Evolutionary conservation across 2,113 vertebrate species (phyloP).

Genomic region (Podarcis muralis): DNA sequence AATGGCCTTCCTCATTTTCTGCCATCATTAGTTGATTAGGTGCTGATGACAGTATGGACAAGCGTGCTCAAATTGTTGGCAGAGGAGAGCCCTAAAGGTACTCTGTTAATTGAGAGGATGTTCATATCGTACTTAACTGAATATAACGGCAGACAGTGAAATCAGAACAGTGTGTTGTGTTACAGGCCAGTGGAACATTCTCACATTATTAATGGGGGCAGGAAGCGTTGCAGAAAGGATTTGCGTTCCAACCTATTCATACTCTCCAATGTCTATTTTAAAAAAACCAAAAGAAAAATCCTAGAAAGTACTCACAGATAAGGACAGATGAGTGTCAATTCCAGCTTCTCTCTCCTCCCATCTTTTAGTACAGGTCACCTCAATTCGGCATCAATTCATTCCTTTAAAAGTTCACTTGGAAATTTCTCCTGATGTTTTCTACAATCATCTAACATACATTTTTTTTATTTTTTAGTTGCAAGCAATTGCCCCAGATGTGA

Average conservation of each 20-base stretch:
- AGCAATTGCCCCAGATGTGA: too few relatives aligned
- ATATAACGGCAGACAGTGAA: conserved; percentile 69
- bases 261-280: not conserved
- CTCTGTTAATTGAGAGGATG: conserved; percentile 80
- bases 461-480: too few relatives aligned
- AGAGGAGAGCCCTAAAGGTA: conserved; percentile 76
- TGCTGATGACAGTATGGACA: conserved; percentile 81
- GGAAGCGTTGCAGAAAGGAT: conserved; percentile 40
- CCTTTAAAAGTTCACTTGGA: too few relatives aligned
- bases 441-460: too few relatives aligned
- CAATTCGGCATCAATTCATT: too few relatives aligned
- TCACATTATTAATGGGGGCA: conserved; percentile 61
- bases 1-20: conserved; percentile 85
- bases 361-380: too few relatives aligned
- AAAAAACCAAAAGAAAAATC: too few relatives aligned
- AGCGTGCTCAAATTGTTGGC: conserved; percentile 70
- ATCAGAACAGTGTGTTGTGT: conserved; percentile 56
- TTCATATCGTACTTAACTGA: conserved; percentile 73
- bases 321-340: too few relatives aligned
- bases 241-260: conserved; percentile 24
- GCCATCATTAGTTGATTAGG: conserved; percentile 90
- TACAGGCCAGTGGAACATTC: conserved; percentile 62
- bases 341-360: too few relatives aligned
- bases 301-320: too few relatives aligned
- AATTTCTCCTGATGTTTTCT: too few relatives aligned